Conservation (phyloP, 2,888 invertebrate genomes). For the Keiferia lycopersicella region DNA sequence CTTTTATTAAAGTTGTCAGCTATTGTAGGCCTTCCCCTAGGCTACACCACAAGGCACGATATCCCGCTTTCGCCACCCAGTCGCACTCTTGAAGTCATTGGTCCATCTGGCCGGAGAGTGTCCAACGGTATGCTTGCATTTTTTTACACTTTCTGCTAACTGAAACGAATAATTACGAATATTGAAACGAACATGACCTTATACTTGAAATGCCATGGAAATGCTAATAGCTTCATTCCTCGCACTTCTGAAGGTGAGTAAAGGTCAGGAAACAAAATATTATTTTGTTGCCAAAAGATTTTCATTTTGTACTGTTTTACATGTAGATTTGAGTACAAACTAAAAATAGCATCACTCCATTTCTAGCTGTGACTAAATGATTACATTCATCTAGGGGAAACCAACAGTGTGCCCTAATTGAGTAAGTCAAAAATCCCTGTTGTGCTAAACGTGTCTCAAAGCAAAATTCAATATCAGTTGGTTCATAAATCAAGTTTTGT, state of each 20-base stretch:
- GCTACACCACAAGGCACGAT: too few relatives aligned
- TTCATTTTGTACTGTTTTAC: background rate
- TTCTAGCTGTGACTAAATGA: too few relatives aligned
- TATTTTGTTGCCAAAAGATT: background rate
- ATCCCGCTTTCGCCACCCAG: too few relatives aligned
- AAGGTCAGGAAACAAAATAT: conserved; percentile 39
- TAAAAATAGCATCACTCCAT: too few relatives aligned
- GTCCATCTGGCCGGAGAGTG: too few relatives aligned
- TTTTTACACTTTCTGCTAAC: background rate
- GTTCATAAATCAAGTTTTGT: background rate
- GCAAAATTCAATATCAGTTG: background rate
- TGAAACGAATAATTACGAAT: background rate
- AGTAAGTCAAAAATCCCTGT: too few relatives aligned
- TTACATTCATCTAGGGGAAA: too few relatives aligned
- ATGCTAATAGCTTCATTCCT: conserved; percentile 71
- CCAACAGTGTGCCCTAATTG: too few relatives aligned
- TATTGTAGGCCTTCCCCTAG: too few relatives aligned
- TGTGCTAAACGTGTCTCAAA: background rate
- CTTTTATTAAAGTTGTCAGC: too few relatives aligned
- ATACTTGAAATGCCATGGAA: conserved; percentile 67
- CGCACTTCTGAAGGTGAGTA: conserved; percentile 59
- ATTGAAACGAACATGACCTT: conserved; percentile 46
- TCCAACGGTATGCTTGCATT: too few relatives aligned
- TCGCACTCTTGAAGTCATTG: too few relatives aligned
- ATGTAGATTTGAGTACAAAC: background rate